Conservation (phyloP, 2,113 vertebrate species). For the Plecturocebus donacophilus region DNA sequence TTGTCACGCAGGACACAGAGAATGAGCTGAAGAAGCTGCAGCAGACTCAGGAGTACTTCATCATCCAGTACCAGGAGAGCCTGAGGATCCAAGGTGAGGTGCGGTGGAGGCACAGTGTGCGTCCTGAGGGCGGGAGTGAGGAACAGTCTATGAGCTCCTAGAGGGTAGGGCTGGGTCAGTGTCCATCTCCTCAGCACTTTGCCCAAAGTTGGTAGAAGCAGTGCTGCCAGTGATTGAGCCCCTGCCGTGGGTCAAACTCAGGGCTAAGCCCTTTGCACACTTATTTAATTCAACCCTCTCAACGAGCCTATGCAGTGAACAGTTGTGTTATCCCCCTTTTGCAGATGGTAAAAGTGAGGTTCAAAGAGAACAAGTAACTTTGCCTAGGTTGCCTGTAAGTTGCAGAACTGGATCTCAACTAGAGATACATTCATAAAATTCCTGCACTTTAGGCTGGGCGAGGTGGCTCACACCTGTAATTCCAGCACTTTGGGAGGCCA, state of each 20-base stretch:
- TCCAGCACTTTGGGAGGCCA: no score
- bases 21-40: slow-evolving; percentile 97
- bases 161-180: background rate
- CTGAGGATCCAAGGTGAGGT: slow-evolving; percentile 87
- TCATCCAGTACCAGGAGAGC: slow-evolving; percentile 99
- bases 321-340: background rate
- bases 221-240: background rate
- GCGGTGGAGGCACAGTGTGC: slow-evolving; percentile 83
- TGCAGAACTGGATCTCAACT: background rate
- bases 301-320: background rate
- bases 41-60: slow-evolving; percentile 98
- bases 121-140: background rate
- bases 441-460: background rate
- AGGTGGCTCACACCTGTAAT: no score
- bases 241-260: background rate
- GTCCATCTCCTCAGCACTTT: background rate
- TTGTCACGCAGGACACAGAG: slow-evolving; percentile 96
- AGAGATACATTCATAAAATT: background rate
- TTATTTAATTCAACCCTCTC: background rate
- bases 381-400: background rate
- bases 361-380: background rate
- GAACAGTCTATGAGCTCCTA: background rate
- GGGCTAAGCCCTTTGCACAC: background rate
- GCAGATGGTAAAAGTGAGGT: background rate
- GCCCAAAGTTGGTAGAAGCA: background rate